Percentiles rank a stretch among this genome's conserved stretches.
phyloP scores from a whole-genome alignment of 2,797 vertebrate genomes.

The Dipus sagitta region DNA sequence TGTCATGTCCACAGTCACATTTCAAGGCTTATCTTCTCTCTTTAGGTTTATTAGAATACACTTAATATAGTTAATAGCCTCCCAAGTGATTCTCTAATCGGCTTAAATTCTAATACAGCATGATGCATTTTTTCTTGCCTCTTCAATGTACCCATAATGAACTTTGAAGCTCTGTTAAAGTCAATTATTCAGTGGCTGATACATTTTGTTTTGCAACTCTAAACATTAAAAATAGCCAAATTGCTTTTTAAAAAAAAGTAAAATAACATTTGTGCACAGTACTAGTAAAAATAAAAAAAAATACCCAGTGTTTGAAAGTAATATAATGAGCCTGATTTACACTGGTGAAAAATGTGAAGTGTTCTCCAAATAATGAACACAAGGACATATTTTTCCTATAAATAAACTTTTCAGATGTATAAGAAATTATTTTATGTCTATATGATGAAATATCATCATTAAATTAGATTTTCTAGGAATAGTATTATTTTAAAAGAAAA shows the following conservation, averaged over 20 bases:
- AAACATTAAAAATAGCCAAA: conserved; percentile 13
- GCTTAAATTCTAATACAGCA: not conserved
- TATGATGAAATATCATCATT: not conserved
- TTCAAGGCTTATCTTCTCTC: not conserved
- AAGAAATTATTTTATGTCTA: not conserved
- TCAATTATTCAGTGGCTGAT: not conserved
- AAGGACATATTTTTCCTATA: not conserved
- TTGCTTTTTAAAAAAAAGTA: not conserved
- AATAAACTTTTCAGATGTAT: not conserved
- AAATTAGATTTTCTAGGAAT: conserved; percentile 9
- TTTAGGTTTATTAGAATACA: not conserved
- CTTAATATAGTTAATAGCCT: not conserved
- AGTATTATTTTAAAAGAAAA: not conserved
- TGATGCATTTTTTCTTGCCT: not conserved
- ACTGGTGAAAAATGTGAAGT: not conserved
- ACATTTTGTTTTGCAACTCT: not conserved
- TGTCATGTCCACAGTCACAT: not conserved
- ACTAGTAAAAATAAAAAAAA: not conserved
- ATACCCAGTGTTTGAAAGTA: not conserved
- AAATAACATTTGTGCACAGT: not conserved
- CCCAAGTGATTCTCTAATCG: not conserved
- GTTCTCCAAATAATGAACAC: not conserved
- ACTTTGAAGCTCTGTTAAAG: not conserved
- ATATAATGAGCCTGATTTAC: not conserved
- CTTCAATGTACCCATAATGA: not conserved